Evolutionary conservation across 2,888 invertebrate species (phyloP).

Genomic region (Myopa tessellatipennis): DNA sequence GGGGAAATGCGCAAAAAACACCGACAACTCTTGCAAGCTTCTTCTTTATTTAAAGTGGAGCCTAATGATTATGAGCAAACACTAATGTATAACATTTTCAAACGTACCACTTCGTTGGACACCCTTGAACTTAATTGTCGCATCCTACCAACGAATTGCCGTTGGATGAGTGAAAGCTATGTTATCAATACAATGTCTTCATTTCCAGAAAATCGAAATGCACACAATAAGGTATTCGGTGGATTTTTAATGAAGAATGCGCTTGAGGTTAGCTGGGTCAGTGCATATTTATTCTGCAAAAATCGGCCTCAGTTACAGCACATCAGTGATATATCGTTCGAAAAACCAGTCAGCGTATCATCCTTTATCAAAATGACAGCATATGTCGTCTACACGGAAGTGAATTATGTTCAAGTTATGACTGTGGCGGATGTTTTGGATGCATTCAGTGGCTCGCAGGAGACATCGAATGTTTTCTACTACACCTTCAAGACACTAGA

Average conservation of each 20-base stretch:
- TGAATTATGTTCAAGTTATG: conserved; percentile 73
- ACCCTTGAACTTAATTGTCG: conserved; percentile 70
- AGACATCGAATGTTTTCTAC: conserved; percentile 80
- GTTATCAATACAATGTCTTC: conserved; percentile 73
- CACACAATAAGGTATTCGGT: conserved; percentile 82
- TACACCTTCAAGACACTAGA: conserved; percentile 74
- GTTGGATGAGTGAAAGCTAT: conserved; percentile 74
- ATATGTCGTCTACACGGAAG: conserved; percentile 72
- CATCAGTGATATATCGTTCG: conserved; percentile 80
- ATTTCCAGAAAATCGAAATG: conserved; percentile 77
- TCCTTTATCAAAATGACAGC: conserved; percentile 77
- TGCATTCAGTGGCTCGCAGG: conserved; percentile 70
- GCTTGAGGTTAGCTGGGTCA: conserved; percentile 77
- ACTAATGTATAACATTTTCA: conserved; percentile 76
- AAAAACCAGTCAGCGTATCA: conserved; percentile 78
- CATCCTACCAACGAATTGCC: conserved; percentile 70
- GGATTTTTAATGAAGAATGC: conserved; percentile 84
- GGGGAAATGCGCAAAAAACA: conserved; percentile 72
- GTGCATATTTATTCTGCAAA: conserved; percentile 73
- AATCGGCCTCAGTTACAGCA: conserved; percentile 72
- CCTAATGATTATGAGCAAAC: conserved; percentile 76
- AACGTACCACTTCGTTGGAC: conserved; percentile 71
- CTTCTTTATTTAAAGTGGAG: conserved; percentile 74
- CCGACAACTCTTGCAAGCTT: conserved; percentile 69
- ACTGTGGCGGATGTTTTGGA: conserved; percentile 75